These are phyloP conservation scores for Callospermophilus lateralis DNA, from an alignment of 2,113 vertebrate species.

Conservation along the genomic window DNA sequence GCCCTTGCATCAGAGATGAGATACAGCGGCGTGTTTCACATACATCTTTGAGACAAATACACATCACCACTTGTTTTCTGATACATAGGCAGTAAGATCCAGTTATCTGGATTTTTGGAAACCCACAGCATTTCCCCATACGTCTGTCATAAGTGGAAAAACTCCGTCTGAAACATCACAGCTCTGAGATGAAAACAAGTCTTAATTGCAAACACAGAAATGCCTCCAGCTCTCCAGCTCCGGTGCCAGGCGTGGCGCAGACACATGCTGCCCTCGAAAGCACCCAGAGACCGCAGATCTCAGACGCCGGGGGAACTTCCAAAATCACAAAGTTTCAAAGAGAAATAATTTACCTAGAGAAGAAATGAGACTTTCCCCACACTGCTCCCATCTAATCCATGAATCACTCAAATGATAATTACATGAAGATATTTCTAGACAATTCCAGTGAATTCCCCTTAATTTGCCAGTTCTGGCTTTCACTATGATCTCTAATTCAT, in stretches of 20 bases:
- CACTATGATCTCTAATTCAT: conserved; percentile 43
- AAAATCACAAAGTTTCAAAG: conserved; percentile 20
- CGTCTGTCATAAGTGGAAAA: conserved; percentile 75
- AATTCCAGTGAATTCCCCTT: conserved; percentile 66
- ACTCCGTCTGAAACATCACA: conserved; percentile 55
- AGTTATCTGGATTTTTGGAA: conserved; percentile 84
- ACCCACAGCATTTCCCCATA: conserved; percentile 77
- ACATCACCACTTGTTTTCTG: conserved; percentile 82
- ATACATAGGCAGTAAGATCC: conserved; percentile 85
- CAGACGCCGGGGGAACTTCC: background rate
- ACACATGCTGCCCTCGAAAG: background rate
- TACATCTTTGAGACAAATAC: conserved; percentile 82
- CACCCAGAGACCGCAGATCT: background rate
- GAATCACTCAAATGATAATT: conserved; percentile 43
- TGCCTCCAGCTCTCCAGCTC: background rate
- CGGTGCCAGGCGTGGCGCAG: background rate
- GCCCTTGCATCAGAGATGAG: conserved; percentile 84
- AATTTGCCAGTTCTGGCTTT: conserved; percentile 67
- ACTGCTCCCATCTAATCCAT: background rate
- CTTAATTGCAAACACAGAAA: conserved; percentile 68
- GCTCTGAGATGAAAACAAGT: conserved; percentile 35
- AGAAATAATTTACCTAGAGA: conserved; percentile 40
- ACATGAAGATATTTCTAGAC: background rate
- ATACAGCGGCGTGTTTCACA: conserved; percentile 73
- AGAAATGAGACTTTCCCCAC: conserved; percentile 2